phyloP scores from a whole-genome alignment of 2,888 invertebrate genomes.

The Pterostichus niger region DNA sequence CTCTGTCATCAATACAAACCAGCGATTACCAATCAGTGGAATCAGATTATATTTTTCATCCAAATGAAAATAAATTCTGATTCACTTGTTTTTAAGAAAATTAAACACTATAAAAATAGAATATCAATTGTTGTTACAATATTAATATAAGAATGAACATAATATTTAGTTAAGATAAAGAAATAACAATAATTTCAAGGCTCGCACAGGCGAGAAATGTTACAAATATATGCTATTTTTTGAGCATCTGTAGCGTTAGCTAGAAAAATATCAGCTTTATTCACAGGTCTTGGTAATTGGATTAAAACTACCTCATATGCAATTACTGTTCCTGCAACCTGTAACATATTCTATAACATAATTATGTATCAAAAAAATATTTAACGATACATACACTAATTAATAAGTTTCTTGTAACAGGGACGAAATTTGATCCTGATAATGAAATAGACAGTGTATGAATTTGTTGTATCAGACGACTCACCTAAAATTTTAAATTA shows the following conservation, averaged over 20 bases:
- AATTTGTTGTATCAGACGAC: slow-evolving; percentile 73
- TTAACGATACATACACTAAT: slow-evolving; percentile 72
- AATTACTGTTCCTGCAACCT: slow-evolving; percentile 74
- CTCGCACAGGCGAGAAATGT: slow-evolving; percentile 65
- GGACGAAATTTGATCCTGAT: slow-evolving; percentile 75
- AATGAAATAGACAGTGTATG: slow-evolving; percentile 73
- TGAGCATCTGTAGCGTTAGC: slow-evolving; percentile 68
- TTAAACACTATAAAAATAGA: slow-evolving; percentile 1
- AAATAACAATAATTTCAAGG: slow-evolving; percentile 40
- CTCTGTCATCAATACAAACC: slow-evolving; percentile 55
- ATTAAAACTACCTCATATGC: slow-evolving; percentile 74
- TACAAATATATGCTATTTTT: slow-evolving; percentile 67
- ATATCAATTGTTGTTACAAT: background rate
- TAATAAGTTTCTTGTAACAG: slow-evolving; percentile 73
- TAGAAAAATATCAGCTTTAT: slow-evolving; percentile 69
- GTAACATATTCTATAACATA: slow-evolving; percentile 63
- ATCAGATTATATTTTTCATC: background rate
- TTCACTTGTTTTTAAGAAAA: background rate
- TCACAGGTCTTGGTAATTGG: slow-evolving; percentile 71
- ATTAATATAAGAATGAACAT: background rate
- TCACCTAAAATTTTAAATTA: slow-evolving; percentile 71
- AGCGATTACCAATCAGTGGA: slow-evolving; percentile 28
- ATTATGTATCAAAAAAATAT: slow-evolving; percentile 68
- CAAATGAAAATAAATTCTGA: background rate
- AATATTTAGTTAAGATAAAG: slow-evolving; percentile 16